Percentiles rank a stretch among this genome's conserved stretches.
Evolutionary conservation across 2,888 invertebrate genomes (phyloP).

Genomic region (Harpalus rubripes): DNA sequence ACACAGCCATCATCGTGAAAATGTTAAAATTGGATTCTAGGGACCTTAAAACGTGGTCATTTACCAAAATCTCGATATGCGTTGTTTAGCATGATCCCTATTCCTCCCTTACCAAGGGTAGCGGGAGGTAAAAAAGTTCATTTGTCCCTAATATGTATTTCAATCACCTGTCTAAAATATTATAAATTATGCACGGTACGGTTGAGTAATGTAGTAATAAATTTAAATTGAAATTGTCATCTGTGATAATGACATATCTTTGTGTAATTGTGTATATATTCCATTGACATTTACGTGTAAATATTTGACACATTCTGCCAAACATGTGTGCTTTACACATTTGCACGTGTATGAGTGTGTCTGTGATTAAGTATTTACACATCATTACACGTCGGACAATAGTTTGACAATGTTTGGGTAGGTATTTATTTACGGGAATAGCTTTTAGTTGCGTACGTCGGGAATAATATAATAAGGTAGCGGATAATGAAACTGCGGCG

Average conservation of each 20-base stretch:
- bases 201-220: neutral
- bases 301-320: neutral
- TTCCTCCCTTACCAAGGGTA: too few relatives aligned
- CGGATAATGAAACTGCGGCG: conserved; percentile 8
- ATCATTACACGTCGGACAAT: conserved; percentile 1
- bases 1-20: too few relatives aligned
- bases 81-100: too few relatives aligned
- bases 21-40: too few relatives aligned
- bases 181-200: neutral
- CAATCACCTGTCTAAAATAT: too few relatives aligned
- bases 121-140: too few relatives aligned
- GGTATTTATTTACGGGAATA: conserved; percentile 1
- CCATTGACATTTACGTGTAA: conserved; percentile 5
- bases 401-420: neutral
- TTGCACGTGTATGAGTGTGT: neutral
- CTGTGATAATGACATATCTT: neutral
- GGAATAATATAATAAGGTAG: neutral
- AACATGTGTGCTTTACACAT: neutral
- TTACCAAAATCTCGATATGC: too few relatives aligned
- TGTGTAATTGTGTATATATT: neutral
- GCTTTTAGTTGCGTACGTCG: conserved; percentile 3
- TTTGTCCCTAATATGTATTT: too few relatives aligned
- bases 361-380: neutral
- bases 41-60: too few relatives aligned
- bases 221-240: conserved; percentile 2